These are phyloP conservation scores for Heliornis fulica DNA, from an alignment of 2,113 vertebrate species.

Conservation along the genomic window DNA sequence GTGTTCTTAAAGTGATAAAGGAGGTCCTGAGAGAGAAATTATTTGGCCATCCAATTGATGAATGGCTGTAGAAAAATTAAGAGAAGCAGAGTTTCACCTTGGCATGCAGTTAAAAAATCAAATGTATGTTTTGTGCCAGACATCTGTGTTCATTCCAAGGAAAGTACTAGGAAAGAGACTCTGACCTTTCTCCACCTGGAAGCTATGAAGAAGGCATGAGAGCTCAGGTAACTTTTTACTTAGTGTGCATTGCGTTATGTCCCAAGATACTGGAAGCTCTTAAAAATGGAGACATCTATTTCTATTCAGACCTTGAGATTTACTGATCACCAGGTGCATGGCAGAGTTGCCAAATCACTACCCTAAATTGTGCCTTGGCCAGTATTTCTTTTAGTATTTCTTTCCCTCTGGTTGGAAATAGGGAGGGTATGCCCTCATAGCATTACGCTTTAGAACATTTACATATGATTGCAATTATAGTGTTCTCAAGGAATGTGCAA, in stretches of 20 bases:
- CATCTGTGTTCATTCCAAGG: constrained; percentile 28
- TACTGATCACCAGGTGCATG: not conserved
- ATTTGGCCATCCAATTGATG: not conserved
- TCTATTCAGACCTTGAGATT: not conserved
- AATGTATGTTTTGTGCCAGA: not conserved
- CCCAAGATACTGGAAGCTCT: not conserved
- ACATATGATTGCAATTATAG: not conserved
- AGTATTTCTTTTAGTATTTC: not conserved
- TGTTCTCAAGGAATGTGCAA: not conserved
- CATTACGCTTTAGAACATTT: not conserved
- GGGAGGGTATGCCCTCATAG: not conserved
- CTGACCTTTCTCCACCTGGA: constrained; percentile 41
- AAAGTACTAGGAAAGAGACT: not conserved
- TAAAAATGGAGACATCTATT: not conserved
- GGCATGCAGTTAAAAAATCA: not conserved
- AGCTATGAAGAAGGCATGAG: not conserved
- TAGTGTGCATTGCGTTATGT: not conserved
- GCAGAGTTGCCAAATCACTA: not conserved
- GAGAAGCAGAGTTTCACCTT: not conserved
- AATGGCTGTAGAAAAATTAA: not conserved
- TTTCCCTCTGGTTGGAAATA: not conserved
- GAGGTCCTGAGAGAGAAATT: not conserved
- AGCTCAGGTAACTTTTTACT: not conserved
- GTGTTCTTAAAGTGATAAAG: not conserved
- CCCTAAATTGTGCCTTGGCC: not conserved